A percentile compares a stretch with the other conserved stretches of the same genome.
Conservation (phyloP, 2,888 invertebrate species). For the Stenurella melanura region DNA sequence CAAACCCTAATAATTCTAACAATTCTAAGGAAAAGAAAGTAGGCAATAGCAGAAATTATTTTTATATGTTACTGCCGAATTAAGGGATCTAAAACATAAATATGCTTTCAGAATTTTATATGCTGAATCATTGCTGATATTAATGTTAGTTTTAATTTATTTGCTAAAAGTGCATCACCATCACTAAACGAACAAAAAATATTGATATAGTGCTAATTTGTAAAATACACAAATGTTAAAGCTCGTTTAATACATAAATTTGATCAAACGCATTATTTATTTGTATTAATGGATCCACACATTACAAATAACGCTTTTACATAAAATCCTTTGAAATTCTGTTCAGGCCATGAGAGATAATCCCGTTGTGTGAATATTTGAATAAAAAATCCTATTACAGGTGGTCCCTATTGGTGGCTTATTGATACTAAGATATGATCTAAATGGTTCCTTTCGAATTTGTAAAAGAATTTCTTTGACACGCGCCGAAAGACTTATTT, state of each 20-base stretch:
- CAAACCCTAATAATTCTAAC: background rate
- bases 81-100: background rate
- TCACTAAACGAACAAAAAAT: background rate
- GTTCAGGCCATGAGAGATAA: background rate
- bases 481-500: slow-evolving; percentile 46
- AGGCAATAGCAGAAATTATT: background rate
- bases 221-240: background rate
- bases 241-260: background rate
- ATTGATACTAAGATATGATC: slow-evolving; percentile 53
- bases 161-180: background rate
- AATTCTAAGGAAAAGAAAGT: background rate
- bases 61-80: background rate
- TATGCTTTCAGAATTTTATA: background rate
- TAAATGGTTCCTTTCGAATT: slow-evolving; percentile 44
- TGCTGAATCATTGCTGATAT: background rate
- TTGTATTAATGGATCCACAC: background rate
- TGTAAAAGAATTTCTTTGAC: slow-evolving; percentile 47
- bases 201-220: background rate
- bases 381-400: slow-evolving; percentile 46
- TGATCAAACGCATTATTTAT: background rate
- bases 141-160: background rate
- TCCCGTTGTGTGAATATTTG: background rate
- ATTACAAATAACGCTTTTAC: background rate
- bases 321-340: background rate
- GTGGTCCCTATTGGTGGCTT: slow-evolving; percentile 46